Conservation (phyloP, 2,113 vertebrate species). For the Elephantulus edwardii region DNA sequence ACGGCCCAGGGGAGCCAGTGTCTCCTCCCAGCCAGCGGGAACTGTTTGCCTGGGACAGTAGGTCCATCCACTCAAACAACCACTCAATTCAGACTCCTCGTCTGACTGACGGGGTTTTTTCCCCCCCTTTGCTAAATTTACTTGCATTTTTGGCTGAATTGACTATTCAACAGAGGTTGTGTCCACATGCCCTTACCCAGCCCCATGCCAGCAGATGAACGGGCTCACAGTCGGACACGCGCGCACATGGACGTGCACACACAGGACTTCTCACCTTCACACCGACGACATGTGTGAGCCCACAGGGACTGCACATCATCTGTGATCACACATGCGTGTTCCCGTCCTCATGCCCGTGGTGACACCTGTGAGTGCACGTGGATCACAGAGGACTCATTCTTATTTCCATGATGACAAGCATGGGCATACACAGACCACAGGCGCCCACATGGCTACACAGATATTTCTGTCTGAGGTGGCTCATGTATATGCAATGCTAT, state of each 20-base stretch:
- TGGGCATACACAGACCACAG: neutral
- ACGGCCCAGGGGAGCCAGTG: neutral
- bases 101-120: constrained; percentile 64
- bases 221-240: neutral
- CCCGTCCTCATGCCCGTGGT: neutral
- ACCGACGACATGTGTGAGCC: neutral
- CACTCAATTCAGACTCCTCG: constrained; percentile 71
- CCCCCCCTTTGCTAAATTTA: constrained; percentile 73
- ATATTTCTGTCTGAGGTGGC: neutral
- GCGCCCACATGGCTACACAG: neutral
- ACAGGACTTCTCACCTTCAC: neutral
- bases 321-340: neutral
- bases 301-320: neutral
- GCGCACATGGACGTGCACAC: neutral
- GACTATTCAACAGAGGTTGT: constrained; percentile 71
- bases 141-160: constrained; percentile 77
- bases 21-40: constrained; percentile 11
- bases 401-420: neutral
- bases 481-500: too few relatives aligned
- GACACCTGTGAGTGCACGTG: neutral
- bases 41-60: constrained; percentile 66
- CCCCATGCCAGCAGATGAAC: constrained; percentile 49
- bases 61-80: constrained; percentile 76
- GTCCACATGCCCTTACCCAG: constrained; percentile 53
- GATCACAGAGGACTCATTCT: neutral